These are phyloP conservation scores for Pitta sordida DNA, from an alignment of 2,113 vertebrate genomes.

Conservation along the genomic window DNA sequence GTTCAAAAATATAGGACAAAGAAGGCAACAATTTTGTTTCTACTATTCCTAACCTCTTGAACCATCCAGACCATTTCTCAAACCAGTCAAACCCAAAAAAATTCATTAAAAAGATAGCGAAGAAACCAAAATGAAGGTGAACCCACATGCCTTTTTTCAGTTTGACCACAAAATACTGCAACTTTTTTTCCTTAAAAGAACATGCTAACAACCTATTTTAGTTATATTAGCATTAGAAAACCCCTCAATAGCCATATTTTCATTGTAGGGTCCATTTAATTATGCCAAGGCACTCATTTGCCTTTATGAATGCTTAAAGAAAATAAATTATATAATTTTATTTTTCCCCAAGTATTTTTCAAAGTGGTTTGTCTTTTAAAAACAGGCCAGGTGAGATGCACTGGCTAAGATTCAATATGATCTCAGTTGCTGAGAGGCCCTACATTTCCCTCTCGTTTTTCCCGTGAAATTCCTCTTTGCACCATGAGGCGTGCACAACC, in stretches of 20 bases:
- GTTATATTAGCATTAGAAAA: not conserved
- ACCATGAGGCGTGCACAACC: rapidly evolving
- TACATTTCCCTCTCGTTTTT: not conserved
- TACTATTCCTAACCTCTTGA: not conserved
- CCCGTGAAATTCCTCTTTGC: not conserved
- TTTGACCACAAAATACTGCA: not conserved
- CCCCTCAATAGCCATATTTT: not conserved
- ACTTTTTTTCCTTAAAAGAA: not conserved
- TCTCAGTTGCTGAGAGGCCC: not conserved
- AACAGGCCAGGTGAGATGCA: not conserved
- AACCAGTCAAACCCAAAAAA: not conserved
- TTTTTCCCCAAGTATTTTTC: not conserved
- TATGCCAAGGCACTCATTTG: not conserved
- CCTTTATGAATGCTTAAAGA: not conserved
- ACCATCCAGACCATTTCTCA: not conserved
- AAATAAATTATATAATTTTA: not conserved
- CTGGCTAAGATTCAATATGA: not conserved
- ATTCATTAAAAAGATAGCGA: not conserved
- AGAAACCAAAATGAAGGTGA: not conserved
- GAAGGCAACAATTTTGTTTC: not conserved
- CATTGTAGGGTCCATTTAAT: not conserved
- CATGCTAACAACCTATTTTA: not conserved
- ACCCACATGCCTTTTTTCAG: rapidly evolving
- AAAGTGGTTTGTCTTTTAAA: not conserved
- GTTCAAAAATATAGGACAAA: not conserved